Percentiles rank a stretch among this genome's conserved stretches.
phyloP scores from a whole-genome alignment of 1,140 invertebrate species.

The Cyclina sinensis region DNA sequence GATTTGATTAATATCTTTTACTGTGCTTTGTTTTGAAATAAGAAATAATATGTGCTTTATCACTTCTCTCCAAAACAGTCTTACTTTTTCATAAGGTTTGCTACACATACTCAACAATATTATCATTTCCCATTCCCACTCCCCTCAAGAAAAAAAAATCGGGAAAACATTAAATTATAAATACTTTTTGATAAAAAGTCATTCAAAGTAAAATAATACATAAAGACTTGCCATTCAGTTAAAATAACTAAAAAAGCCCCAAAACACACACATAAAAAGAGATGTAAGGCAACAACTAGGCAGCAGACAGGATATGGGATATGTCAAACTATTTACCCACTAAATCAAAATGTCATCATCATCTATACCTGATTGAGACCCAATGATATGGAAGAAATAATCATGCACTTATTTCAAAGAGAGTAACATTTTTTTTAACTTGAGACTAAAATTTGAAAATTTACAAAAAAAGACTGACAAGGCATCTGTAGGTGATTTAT shows the following conservation, averaged over 20 bases:
- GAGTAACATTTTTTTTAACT: conserved; percentile 24
- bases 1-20: background rate
- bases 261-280: too few relatives aligned
- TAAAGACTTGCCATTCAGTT: too few relatives aligned
- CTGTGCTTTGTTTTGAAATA: background rate
- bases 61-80: background rate
- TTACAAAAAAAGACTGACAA: conserved; percentile 27
- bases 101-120: too few relatives aligned
- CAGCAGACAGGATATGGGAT: conserved; percentile 24
- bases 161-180: too few relatives aligned
- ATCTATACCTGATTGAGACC: conserved; percentile 10
- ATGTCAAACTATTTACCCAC: background rate
- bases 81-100: too few relatives aligned
- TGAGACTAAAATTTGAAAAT: conserved; percentile 20
- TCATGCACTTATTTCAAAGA: conserved; percentile 5
- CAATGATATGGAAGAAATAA: conserved; percentile 23
- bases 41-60: background rate
- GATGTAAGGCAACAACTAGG: background rate
- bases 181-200: too few relatives aligned
- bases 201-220: too few relatives aligned
- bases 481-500: conserved; percentile 1
- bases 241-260: too few relatives aligned
- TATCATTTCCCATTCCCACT: too few relatives aligned
- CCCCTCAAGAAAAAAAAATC: too few relatives aligned
- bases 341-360: conserved; percentile 35